Conservation (phyloP, 1,140 invertebrate genomes). For the Atta colombica region DNA sequence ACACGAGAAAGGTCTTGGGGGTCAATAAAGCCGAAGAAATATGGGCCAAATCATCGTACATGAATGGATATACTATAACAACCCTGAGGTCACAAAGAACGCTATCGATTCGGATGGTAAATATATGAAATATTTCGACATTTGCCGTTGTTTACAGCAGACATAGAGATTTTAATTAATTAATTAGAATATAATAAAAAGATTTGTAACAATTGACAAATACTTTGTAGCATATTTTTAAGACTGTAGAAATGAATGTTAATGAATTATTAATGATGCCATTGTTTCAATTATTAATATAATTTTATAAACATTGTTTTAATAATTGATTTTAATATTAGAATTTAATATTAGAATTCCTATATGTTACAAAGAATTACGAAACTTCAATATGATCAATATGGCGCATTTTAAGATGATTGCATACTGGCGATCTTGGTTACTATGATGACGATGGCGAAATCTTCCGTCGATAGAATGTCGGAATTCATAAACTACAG, state of each 20-base stretch:
- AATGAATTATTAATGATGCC: not conserved
- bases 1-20: conserved; percentile 82
- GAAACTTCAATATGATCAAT: not conserved
- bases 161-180: not conserved
- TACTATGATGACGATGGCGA: conserved; percentile 84
- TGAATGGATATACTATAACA: conserved; percentile 77
- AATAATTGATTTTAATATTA: not conserved
- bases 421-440: conserved; percentile 81
- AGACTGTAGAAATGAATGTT: not conserved
- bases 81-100: conserved; percentile 84
- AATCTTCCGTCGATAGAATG: conserved; percentile 86
- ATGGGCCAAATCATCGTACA: conserved; percentile 79
- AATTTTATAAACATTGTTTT: not conserved
- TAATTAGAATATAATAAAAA: not conserved
- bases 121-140: conserved; percentile 11
- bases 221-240: not conserved
- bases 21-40: conserved; percentile 83
- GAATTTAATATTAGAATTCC: not conserved
- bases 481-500: conserved; percentile 88
- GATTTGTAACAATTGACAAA: not conserved
- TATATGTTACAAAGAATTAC: not conserved
- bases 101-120: conserved; percentile 87
- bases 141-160: not conserved
- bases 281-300: not conserved
- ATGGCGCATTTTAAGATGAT: conserved; percentile 67